Base-by-base conservation (phyloP, 2,797 vertebrate genomes). In the Pelobates cultripes region DNA sequence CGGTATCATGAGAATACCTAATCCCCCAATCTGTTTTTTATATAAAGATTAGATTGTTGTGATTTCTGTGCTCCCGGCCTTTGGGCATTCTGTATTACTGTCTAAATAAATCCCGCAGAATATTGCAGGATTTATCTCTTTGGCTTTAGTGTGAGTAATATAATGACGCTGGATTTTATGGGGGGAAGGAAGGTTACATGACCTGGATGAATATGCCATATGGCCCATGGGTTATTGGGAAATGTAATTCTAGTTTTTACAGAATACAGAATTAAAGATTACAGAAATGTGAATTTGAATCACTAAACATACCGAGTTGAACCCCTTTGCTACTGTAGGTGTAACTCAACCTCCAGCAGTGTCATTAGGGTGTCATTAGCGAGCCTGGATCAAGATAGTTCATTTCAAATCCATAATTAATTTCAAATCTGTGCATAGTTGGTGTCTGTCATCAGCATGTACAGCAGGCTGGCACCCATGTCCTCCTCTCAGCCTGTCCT, bases 131-230 rank as follows among this genome's bases (percentile, higher is more conserved):
- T 78, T 83, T 83, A 83, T 78, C 53, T 74, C 75, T 51, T 63
- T 74, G 44, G 70, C 70, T 78, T 78, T 78, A 74, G 43, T 51
- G 10, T 70, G 57, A 70, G 71, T 47, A 74, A 74, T 78, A 78
- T 83, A 53, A 83, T 83, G 70, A 83, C 47, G 51, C 75, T 71
- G 47, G 75, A 82, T 82, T 82, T 73, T 45, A 76, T 47, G 70
- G 28, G 63, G 28, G 64, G 70, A 78, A 66, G 61, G 60, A 71
- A 57, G 43, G 42, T 71, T 63, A 45, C 60, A 41, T 77, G 69
- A 57, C 70, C 78, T 80, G 71, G n/a, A 43, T 74, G 70, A 44
- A 14, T 41, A 47, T 4, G 2, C n/a, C 28, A 40, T 55, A 28
- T 28, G 28, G 28, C 28, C 28, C 28, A 60, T 60, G 57, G 9